phyloP scores from a whole-genome alignment of 2,113 vertebrate genomes.

The Brachyhypopomus occidentalis region DNA sequence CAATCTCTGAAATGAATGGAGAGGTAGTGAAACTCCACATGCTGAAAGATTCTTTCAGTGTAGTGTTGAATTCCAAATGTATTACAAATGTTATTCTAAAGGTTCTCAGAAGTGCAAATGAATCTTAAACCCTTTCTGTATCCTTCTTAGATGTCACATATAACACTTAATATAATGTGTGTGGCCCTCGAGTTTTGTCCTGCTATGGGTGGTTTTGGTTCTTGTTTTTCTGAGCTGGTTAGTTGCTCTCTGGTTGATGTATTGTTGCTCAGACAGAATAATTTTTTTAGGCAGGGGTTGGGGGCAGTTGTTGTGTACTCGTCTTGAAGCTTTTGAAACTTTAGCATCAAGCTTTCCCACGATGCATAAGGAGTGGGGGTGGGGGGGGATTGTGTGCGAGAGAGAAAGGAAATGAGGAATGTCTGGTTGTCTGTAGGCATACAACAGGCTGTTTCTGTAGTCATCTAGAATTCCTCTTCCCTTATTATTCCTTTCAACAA shows the following conservation, averaged over 20 bases:
- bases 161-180: too few relatives aligned
- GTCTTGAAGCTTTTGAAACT: conserved; percentile 10
- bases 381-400: neutral
- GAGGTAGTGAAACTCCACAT: conserved; percentile 31
- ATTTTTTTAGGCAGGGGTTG: neutral
- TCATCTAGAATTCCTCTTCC: conserved; percentile 19
- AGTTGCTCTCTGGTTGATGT: neutral
- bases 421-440: conserved; percentile 5
- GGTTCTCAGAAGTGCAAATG: neutral
- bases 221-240: neutral
- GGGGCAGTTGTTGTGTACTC: neutral
- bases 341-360: conserved; percentile 29
- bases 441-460: conserved; percentile 24
- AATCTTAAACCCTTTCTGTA: too few relatives aligned
- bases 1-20: conserved; percentile 3
- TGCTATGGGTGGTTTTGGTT: too few relatives aligned
- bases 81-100: neutral
- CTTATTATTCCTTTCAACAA: conserved; percentile 30
- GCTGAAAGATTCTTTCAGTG: neutral
- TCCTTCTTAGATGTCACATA: too few relatives aligned
- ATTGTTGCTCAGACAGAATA: neutral
- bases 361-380: conserved; percentile 20
- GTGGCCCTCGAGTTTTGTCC: too few relatives aligned
- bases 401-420: neutral
- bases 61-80: neutral